Evolutionary conservation across 92 coral and sea anemone species (phyloP), one percentile per base, ranked within the genome.

Genomic region (Desmophyllum pertusum): DNA sequence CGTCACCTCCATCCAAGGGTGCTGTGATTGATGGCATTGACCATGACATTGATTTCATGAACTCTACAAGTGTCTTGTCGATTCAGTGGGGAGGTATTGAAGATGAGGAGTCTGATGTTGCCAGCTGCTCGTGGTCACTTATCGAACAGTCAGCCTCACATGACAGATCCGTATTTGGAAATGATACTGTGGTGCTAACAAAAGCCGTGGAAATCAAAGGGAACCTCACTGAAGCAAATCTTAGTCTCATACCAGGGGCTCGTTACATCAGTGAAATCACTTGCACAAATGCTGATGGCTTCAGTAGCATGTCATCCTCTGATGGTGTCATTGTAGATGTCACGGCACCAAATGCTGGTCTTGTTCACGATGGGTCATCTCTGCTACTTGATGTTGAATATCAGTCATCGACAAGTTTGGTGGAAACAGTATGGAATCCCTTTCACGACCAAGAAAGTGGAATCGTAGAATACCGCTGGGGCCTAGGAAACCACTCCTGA

Each of bases 381-480:
- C 81, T 83, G 29, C 18, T 66, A 39, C 30, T 71, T 36, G 95
- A 90, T 39, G 64, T 87, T 59, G 78, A 81, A 0, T 86, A 78
- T 71, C 89, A 79, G 51, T 79, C 89, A 70, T 86, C 89, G 10
- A 62, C 85, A 31, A 73, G 63, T 53, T 51, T 61, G 53, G 84
- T 94, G 0, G 59, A 70, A 45, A 74, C 91, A 52, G 77, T 45
- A 68, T 94, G 98, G 98, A 78, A 39, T 14, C 80, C 84, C 19
- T 93, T 91, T 61, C 27, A 57, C 3, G 98, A 95, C 51, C 82
- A 70, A n/a, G 96, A 95, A 68, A 95, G 96, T 84, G 89, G 93
- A 31, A 84, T 95, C 70, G 73, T 77, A 78, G 95, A 92, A 48
- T 95, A 95, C 74, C 83, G 92, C 77, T 91, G 95, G 94, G 92